Conservation (phyloP, 2,888 invertebrate species). For the Drosophila falleni region DNA sequence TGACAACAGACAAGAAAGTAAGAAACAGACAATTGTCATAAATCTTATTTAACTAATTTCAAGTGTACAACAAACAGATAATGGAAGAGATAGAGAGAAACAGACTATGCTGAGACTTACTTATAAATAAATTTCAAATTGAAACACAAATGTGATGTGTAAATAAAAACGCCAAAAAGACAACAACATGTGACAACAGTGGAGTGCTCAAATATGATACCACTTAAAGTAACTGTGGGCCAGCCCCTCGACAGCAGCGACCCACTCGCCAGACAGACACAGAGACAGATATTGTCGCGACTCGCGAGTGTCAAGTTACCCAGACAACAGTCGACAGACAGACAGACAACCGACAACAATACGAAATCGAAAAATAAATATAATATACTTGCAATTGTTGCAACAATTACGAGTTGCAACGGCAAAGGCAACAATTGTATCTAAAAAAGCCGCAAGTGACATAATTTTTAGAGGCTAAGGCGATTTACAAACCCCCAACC, state of each 20-base stretch:
- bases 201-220: slow-evolving; percentile 52
- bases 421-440: slow-evolving; percentile 46
- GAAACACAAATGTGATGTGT: slow-evolving; percentile 51
- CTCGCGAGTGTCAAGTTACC: slow-evolving; percentile 73
- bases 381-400: slow-evolving; percentile 51
- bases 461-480: slow-evolving; percentile 70
- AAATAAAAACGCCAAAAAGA: slow-evolving; percentile 48
- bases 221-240: slow-evolving; percentile 48
- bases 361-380: slow-evolving; percentile 54
- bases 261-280: slow-evolving; percentile 35
- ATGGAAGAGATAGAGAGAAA: slow-evolving; percentile 11
- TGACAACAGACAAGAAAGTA: slow-evolving; percentile 10
- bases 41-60: slow-evolving; percentile 72
- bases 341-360: slow-evolving; percentile 38
- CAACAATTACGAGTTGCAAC: slow-evolving; percentile 49
- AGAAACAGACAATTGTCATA: slow-evolving; percentile 58
- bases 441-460: slow-evolving; percentile 72
- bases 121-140: slow-evolving; percentile 49
- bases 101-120: background rate
- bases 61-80: slow-evolving; percentile 40
- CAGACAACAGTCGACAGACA: slow-evolving; percentile 35
- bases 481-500: slow-evolving; percentile 48
- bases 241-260: slow-evolving; percentile 12
- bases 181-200: slow-evolving; percentile 43
- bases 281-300: slow-evolving; percentile 65